These are phyloP conservation scores for Leucozona laternaria DNA, from an alignment of 2,888 invertebrate genomes.

Conservation along the genomic window DNA sequence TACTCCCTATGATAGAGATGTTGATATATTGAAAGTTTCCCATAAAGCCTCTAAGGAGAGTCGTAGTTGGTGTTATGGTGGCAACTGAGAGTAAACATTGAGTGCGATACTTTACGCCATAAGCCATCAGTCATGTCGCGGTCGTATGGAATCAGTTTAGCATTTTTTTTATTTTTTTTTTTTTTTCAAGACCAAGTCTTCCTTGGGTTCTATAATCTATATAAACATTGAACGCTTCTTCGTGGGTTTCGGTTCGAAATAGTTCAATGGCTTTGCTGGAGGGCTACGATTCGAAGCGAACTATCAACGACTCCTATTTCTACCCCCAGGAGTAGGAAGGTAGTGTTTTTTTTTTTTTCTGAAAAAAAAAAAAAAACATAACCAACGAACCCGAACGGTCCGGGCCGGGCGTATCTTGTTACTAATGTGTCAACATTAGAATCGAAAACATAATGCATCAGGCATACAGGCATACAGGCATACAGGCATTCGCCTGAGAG, in stretches of 20 bases:
- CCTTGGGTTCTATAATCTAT: conserved; percentile 37
- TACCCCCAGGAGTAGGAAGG: conserved; percentile 39
- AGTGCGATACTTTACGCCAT: conserved; percentile 46
- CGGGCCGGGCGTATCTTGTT: conserved; percentile 70
- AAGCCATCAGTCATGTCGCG: conserved; percentile 52
- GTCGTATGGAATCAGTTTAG: neutral
- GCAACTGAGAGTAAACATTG: conserved; percentile 34
- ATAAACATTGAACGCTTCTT: conserved; percentile 36
- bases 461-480: conserved; percentile 67
- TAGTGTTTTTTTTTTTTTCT: neutral
- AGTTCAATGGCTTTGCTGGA: conserved; percentile 26
- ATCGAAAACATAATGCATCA: conserved; percentile 78
- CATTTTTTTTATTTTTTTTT: neutral
- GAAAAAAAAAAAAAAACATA: too few relatives aligned
- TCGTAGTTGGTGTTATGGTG: conserved; percentile 10
- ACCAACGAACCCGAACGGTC: conserved; percentile 4
- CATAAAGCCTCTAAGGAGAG: neutral
- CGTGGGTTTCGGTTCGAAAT: neutral
- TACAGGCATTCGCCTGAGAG: conserved; percentile 64
- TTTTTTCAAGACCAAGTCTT: too few relatives aligned
- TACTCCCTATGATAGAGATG: neutral
- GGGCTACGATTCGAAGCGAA: neutral
- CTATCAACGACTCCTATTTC: conserved; percentile 28
- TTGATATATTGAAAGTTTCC: too few relatives aligned
- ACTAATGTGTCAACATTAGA: conserved; percentile 74